Evolutionary conservation across 2,888 invertebrate species (phyloP).

Genomic region (Drosophila barbarae): DNA sequence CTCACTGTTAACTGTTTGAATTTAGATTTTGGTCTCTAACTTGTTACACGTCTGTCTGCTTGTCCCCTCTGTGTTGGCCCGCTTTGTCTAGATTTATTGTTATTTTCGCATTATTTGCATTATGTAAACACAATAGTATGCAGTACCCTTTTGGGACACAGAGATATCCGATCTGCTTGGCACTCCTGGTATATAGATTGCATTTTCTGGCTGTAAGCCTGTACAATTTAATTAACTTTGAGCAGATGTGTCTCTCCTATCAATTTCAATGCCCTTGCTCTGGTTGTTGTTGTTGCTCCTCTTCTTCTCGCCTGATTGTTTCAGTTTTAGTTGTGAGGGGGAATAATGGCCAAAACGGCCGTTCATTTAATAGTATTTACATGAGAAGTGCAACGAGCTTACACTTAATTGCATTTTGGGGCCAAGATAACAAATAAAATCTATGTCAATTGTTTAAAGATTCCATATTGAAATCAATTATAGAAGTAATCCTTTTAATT

Average conservation of each 20-base stretch:
- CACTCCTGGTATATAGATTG: slow-evolving; percentile 42
- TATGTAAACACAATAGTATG: slow-evolving; percentile 65
- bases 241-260: slow-evolving; percentile 42
- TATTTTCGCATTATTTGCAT: slow-evolving; percentile 65
- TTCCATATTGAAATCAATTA: neutral
- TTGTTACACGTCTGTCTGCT: slow-evolving; percentile 1
- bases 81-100: slow-evolving; percentile 64
- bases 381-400: slow-evolving; percentile 19
- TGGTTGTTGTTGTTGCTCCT: slow-evolving; percentile 25
- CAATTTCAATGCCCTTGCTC: slow-evolving; percentile 24
- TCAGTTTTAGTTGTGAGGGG: slow-evolving; percentile 29
- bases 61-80: slow-evolving; percentile 39
- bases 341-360: neutral
- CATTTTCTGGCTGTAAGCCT: slow-evolving; percentile 46
- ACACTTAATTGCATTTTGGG: slow-evolving; percentile 8
- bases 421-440: slow-evolving; percentile 9
- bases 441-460: neutral
- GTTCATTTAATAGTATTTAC: slow-evolving; percentile 35
- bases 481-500: neutral
- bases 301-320: slow-evolving; percentile 21
- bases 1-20: slow-evolving; percentile 2
- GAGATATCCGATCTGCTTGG: slow-evolving; percentile 17
- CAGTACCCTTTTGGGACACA: slow-evolving; percentile 6
- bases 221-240: slow-evolving; percentile 69
- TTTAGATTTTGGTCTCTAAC: neutral